phyloP scores from a whole-genome alignment of 2,888 invertebrate species.

The Tineola bisselliella region DNA sequence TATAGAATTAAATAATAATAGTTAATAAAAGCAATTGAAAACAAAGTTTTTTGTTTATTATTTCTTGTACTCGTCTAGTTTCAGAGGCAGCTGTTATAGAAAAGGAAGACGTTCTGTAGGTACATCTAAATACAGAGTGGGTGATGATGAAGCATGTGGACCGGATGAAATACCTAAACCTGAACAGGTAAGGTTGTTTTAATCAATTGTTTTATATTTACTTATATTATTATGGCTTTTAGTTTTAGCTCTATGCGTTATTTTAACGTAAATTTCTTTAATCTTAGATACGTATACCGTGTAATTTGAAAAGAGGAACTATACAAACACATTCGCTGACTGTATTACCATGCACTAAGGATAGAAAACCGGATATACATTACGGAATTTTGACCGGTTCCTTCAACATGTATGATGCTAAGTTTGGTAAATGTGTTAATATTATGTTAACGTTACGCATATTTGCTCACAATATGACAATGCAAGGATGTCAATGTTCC shows the following conservation, averaged over 20 bases:
- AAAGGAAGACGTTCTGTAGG: slow-evolving; percentile 15
- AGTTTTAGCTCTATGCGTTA: too few relatives aligned
- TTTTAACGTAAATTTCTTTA: background rate
- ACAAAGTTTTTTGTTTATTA: too few relatives aligned
- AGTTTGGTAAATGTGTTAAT: slow-evolving; percentile 36
- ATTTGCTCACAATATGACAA: too few relatives aligned
- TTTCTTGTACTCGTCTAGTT: too few relatives aligned
- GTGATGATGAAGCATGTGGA: slow-evolving; percentile 41
- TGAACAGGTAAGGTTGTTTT: slow-evolving; percentile 36
- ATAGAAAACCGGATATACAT: slow-evolving; percentile 37
- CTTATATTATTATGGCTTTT: too few relatives aligned
- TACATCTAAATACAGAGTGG: slow-evolving; percentile 26
- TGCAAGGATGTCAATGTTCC: too few relatives aligned
- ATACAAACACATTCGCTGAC: slow-evolving; percentile 53
- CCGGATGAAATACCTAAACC: slow-evolving; percentile 49
- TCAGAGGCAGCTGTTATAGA: background rate
- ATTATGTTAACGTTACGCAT: too few relatives aligned
- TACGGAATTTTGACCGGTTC: slow-evolving; percentile 53
- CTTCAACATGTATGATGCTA: slow-evolving; percentile 51
- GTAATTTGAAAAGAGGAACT: slow-evolving; percentile 39
- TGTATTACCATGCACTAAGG: slow-evolving; percentile 47
- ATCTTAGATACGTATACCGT: slow-evolving; percentile 26
- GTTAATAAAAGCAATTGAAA: too few relatives aligned
- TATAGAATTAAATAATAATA: too few relatives aligned
- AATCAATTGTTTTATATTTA: too few relatives aligned